Evolutionary conservation across 2,797 vertebrate species (phyloP).

Genomic region (Leucoraja ocellata): DNA sequence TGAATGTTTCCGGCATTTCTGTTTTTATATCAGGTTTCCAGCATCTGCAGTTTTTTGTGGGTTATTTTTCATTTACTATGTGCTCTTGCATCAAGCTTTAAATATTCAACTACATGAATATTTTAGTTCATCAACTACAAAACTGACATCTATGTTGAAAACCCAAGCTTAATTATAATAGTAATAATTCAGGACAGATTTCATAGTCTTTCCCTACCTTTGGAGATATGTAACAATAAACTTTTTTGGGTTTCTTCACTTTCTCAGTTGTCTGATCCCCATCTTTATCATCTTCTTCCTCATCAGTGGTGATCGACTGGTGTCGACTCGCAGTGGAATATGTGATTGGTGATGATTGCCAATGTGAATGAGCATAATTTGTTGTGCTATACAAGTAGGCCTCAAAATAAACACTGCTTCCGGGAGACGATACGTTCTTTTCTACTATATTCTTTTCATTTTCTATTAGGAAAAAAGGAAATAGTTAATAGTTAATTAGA

Average conservation of each 20-base stretch:
- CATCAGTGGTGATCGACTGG: constrained; percentile 74
- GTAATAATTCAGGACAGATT: neutral
- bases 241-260: constrained; percentile 98
- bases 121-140: neutral
- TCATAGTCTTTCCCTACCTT: constrained; percentile 64
- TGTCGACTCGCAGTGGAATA: constrained; percentile 77
- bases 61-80: no score
- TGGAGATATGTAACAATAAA: constrained; percentile 97
- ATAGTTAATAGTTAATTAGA: neutral
- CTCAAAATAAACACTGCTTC: constrained; percentile 95
- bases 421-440: constrained; percentile 92
- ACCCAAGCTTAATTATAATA: neutral
- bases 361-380: constrained; percentile 76
- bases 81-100: no score
- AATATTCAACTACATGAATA: neutral
- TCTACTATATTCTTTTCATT: constrained; percentile 90
- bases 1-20: no score
- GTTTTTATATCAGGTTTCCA: no score
- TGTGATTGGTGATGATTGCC: constrained; percentile 78
- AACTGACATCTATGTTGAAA: neutral
- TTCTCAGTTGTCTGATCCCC: constrained; percentile 84
- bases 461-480: constrained; percentile 58
- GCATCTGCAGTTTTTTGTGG: no score
- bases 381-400: constrained; percentile 87
- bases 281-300: constrained; percentile 77